Conservation (phyloP, 2,797 vertebrate genomes). For the Girardinus metallicus region DNA sequence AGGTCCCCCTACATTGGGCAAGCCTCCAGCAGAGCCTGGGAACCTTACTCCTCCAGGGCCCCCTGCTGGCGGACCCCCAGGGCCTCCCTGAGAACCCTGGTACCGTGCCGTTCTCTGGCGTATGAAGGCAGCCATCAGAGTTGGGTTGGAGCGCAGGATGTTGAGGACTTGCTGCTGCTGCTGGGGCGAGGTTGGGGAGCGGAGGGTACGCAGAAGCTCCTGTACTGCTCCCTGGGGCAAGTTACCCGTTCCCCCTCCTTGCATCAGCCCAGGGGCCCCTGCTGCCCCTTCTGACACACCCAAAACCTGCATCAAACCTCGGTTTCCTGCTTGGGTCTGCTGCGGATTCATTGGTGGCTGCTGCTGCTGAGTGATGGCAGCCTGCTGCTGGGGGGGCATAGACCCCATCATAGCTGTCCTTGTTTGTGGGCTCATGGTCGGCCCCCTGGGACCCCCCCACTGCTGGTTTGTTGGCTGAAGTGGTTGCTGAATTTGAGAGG, state of each 20-base stretch:
- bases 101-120: constrained; percentile 94
- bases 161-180: constrained; percentile 98
- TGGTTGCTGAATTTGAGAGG: constrained; percentile 78
- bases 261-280: constrained; percentile 68
- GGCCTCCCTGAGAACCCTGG: constrained; percentile 71
- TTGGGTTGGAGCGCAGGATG: constrained; percentile 95
- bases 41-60: constrained; percentile 60
- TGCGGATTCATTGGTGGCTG: constrained; percentile 74
- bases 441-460: constrained; percentile 77
- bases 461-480: constrained; percentile 85
- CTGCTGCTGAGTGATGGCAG: constrained; percentile 45
- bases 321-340: constrained; percentile 79
- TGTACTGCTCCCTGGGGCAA: constrained; percentile 92
- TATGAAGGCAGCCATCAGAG: constrained; percentile 95
- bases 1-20: constrained; percentile 52
- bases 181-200: constrained; percentile 92
- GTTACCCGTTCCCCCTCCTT: constrained; percentile 68
- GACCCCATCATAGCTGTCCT: constrained; percentile 76
- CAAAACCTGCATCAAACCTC: constrained; percentile 77
- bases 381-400: constrained; percentile 73
- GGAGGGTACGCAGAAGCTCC: constrained; percentile 91
- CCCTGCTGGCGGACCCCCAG: constrained; percentile 65
- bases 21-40: constrained; percentile 2
- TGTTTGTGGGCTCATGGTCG: constrained; percentile 76
- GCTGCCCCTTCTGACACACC: constrained; percentile 60